Conservation (phyloP, 2,113 vertebrate genomes). For the Pseudorhombus dupliciocellatus region DNA sequence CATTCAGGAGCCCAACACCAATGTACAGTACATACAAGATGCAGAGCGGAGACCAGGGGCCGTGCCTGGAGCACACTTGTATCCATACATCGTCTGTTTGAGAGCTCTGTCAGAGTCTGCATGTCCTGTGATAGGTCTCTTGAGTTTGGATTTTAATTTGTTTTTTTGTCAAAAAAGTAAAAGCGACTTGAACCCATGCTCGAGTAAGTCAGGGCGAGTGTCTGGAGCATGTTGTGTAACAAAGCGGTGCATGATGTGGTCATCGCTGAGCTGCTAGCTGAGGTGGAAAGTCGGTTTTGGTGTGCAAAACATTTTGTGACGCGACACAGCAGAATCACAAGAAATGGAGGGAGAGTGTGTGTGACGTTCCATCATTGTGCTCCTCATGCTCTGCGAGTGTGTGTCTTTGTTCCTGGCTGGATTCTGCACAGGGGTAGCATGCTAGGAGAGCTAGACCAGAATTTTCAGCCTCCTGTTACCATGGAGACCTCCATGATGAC, state of each 20-base stretch:
- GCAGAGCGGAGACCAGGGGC: slow-evolving; percentile 14
- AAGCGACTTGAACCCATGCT: no score
- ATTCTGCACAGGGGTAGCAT: slow-evolving; percentile 56
- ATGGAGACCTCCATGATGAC: slow-evolving; percentile 76
- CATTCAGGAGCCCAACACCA: slow-evolving; percentile 47
- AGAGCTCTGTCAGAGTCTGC: neutral
- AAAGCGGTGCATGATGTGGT: slow-evolving; percentile 1
- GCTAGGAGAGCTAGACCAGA: slow-evolving; percentile 51
- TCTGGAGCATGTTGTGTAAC: slow-evolving; percentile 21
- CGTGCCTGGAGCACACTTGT: slow-evolving; percentile 46
- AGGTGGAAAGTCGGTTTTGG: slow-evolving; percentile 17
- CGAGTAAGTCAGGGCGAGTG: neutral
- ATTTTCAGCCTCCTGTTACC: slow-evolving; percentile 66
- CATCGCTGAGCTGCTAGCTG: slow-evolving; percentile 2
- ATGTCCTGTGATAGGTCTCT: neutral
- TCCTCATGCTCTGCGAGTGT: slow-evolving; percentile 9
- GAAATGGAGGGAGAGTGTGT: slow-evolving; percentile 2
- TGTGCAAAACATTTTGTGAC: slow-evolving; percentile 18
- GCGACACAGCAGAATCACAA: slow-evolving; percentile 9
- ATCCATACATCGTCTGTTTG: slow-evolving; percentile 5
- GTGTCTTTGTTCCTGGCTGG: slow-evolving; percentile 47
- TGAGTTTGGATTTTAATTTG: neutral
- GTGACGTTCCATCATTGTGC: slow-evolving; percentile 6
- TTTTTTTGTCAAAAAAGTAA: no score
- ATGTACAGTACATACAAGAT: slow-evolving; percentile 38